Evolutionary conservation across 1,140 invertebrate species (phyloP).

Genomic region (Hormaphis cornu): DNA sequence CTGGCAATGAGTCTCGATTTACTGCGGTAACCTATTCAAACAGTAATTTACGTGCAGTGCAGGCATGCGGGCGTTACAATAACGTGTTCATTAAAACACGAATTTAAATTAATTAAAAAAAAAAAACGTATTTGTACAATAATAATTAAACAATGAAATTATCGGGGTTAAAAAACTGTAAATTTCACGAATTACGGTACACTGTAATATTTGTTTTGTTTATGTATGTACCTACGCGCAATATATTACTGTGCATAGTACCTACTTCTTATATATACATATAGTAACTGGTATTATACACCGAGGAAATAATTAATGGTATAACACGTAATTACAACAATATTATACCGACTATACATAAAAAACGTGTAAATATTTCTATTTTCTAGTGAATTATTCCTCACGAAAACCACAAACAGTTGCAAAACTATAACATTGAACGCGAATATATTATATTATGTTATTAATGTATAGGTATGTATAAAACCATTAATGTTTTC

Average conservation of each 20-base stretch:
- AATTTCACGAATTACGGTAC: neutral
- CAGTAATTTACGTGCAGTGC: neutral
- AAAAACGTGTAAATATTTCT: too few relatives aligned
- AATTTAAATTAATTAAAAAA: constrained; percentile 10
- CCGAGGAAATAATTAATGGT: too few relatives aligned
- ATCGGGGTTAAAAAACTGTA: constrained; percentile 6
- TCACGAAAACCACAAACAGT: too few relatives aligned
- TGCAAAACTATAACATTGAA: too few relatives aligned
- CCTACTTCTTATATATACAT: neutral
- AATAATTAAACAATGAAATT: neutral
- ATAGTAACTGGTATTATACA: neutral
- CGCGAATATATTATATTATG: too few relatives aligned
- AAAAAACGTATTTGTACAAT: neutral
- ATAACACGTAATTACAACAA: too few relatives aligned
- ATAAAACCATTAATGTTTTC: too few relatives aligned
- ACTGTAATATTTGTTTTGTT: neutral
- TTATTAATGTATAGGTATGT: too few relatives aligned
- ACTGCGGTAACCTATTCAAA: neutral
- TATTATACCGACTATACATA: too few relatives aligned
- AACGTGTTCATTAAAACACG: constrained; percentile 8
- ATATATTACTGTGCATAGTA: neutral
- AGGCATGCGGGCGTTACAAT: neutral
- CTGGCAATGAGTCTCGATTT: neutral
- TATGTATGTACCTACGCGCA: neutral
- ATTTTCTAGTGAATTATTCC: too few relatives aligned